phyloP scores from a whole-genome alignment of 2,797 vertebrate species.

The Falco peregrinus region DNA sequence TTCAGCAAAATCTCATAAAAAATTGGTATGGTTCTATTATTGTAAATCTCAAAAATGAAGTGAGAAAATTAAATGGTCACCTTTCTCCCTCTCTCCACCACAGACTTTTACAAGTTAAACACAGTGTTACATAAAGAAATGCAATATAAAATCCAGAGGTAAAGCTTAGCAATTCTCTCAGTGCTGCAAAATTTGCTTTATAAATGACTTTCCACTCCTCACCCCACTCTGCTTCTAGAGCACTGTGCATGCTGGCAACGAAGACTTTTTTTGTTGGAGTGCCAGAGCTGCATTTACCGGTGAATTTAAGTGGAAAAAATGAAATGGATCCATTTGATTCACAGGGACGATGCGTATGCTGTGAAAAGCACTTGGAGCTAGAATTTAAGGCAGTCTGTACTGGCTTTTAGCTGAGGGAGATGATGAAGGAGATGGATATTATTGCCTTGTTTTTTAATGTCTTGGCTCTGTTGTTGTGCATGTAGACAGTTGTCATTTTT shows the following conservation, averaged over 20 bases:
- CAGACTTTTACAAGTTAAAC: background rate
- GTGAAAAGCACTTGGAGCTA: background rate
- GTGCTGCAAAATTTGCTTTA: background rate
- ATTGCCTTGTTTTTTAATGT: background rate
- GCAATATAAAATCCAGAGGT: background rate
- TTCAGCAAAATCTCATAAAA: background rate
- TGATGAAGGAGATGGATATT: background rate
- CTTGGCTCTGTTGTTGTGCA: background rate
- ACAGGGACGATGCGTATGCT: background rate
- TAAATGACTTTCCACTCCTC: background rate
- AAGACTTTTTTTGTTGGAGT: background rate
- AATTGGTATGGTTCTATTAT: background rate
- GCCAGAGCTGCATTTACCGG: constrained; percentile 34
- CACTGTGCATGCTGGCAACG: background rate
- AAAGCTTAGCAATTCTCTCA: background rate
- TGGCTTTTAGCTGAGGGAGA: background rate
- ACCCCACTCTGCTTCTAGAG: background rate
- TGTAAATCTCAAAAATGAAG: background rate
- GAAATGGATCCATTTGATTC: constrained; percentile 11
- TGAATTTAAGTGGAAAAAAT: background rate
- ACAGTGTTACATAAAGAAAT: background rate
- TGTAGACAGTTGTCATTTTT: background rate
- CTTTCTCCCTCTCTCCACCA: background rate
- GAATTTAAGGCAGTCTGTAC: background rate
- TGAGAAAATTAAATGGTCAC: background rate